phyloP scores from a whole-genome alignment of 2,113 vertebrate genomes.

The Semicossyphus pulcher region DNA sequence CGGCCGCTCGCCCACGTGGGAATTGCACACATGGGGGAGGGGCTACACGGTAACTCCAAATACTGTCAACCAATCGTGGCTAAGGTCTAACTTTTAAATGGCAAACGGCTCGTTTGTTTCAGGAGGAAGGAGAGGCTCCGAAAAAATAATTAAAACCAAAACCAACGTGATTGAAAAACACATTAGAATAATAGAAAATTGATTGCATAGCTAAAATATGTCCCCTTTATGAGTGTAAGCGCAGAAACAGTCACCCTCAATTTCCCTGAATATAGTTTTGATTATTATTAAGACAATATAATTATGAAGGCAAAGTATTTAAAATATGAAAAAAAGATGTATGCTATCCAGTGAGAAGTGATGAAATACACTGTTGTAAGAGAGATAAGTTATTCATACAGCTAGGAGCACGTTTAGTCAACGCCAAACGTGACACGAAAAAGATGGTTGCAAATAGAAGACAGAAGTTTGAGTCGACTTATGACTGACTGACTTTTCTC shows the following conservation, averaged over 20 bases:
- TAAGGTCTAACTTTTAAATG: no score
- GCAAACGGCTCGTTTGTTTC: no score
- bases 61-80: no score
- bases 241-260: neutral
- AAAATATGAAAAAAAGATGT: constrained; percentile 8
- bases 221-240: constrained; percentile 7
- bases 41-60: no score
- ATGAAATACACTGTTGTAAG: neutral
- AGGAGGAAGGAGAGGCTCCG: no score
- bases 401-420: constrained; percentile 6
- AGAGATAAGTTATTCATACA: neutral
- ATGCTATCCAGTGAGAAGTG: constrained; percentile 3
- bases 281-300: neutral
- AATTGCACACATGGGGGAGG: no score
- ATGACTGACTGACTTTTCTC: neutral
- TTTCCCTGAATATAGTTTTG: neutral
- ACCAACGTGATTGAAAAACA: no score
- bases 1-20: no score
- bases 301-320: constrained; percentile 1
- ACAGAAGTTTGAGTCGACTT: neutral
- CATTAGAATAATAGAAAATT: no score
- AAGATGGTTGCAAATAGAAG: neutral
- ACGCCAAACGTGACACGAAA: neutral
- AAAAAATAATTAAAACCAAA: no score
- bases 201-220: no score